Evolutionary conservation across 2,797 vertebrate genomes (phyloP).

Genomic region (Hylomyscus alleni): DNA sequence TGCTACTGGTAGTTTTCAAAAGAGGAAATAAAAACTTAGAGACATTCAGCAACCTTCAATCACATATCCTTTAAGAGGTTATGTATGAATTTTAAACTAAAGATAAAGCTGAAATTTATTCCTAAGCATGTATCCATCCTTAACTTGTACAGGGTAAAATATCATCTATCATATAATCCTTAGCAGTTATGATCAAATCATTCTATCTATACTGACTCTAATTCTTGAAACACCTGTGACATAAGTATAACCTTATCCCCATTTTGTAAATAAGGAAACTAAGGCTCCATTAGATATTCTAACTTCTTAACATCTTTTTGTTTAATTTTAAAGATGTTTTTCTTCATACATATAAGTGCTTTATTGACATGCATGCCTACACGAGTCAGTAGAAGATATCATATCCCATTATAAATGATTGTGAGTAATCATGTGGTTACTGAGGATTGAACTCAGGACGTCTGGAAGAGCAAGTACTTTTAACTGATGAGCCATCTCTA

Average conservation of each 20-base stretch:
- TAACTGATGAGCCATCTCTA: background rate
- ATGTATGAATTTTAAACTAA: constrained; percentile 43
- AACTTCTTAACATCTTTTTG: background rate
- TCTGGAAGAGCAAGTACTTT: background rate
- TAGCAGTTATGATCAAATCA: background rate
- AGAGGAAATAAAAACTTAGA: constrained; percentile 57
- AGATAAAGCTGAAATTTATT: constrained; percentile 17
- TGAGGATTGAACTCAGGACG: background rate
- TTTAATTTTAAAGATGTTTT: background rate
- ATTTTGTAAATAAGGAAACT: constrained; percentile 60
- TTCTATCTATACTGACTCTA: constrained; percentile 20
- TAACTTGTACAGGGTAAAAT: constrained; percentile 29
- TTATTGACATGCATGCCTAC: background rate
- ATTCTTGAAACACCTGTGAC: constrained; percentile 1
- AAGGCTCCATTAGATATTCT: background rate
- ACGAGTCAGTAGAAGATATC: background rate
- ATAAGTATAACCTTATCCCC: background rate
- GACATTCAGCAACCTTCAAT: constrained; percentile 17
- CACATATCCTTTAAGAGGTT: constrained; percentile 42
- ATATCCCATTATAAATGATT: background rate
- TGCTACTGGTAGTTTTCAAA: constrained; percentile 7
- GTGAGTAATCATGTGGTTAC: background rate
- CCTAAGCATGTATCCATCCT: background rate
- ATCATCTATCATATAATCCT: background rate
- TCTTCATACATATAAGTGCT: background rate